phyloP scores from a whole-genome alignment of 2,797 vertebrate species.

The Myoxocephalus aenaeus region DNA sequence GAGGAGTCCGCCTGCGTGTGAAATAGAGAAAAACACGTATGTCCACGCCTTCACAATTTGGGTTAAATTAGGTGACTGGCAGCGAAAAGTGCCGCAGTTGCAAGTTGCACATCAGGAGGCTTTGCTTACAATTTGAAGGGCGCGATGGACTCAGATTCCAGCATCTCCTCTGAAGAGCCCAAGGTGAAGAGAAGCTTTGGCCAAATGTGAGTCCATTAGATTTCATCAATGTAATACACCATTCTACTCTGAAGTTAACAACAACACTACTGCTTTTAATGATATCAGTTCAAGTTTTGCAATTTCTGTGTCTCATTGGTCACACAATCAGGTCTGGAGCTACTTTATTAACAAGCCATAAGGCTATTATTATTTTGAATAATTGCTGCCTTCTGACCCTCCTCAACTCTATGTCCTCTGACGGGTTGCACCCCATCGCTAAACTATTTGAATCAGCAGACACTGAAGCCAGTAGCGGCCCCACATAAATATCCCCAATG shows the following conservation, averaged over 20 bases:
- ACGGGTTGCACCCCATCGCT: background rate
- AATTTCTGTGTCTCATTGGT: background rate
- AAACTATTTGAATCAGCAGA: slow-evolving; percentile 31
- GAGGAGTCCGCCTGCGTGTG: slow-evolving; percentile 39
- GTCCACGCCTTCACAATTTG: slow-evolving; percentile 31
- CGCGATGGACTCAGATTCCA: slow-evolving; percentile 19
- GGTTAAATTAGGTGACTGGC: slow-evolving; percentile 8
- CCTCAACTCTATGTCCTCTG: background rate
- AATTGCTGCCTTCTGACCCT: background rate
- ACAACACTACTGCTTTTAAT: background rate
- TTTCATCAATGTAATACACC: background rate
- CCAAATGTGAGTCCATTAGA: slow-evolving; percentile 79
- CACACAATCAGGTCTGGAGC: background rate
- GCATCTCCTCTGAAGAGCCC: slow-evolving; percentile 26
- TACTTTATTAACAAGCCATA: background rate
- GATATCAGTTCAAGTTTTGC: background rate
- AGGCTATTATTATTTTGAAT: background rate
- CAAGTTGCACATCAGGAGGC: slow-evolving; percentile 26
- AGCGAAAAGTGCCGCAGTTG: background rate
- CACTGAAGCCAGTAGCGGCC: background rate
- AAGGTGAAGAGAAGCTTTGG: slow-evolving; percentile 65
- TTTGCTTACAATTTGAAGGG: slow-evolving; percentile 20
- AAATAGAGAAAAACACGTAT: slow-evolving; percentile 23
- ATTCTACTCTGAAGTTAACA: background rate
- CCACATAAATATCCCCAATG: background rate